Evolutionary conservation across 1,140 invertebrate species (phyloP), one percentile per base, ranked within the genome.

Genomic region (Euura saliciscinereae): DNA sequence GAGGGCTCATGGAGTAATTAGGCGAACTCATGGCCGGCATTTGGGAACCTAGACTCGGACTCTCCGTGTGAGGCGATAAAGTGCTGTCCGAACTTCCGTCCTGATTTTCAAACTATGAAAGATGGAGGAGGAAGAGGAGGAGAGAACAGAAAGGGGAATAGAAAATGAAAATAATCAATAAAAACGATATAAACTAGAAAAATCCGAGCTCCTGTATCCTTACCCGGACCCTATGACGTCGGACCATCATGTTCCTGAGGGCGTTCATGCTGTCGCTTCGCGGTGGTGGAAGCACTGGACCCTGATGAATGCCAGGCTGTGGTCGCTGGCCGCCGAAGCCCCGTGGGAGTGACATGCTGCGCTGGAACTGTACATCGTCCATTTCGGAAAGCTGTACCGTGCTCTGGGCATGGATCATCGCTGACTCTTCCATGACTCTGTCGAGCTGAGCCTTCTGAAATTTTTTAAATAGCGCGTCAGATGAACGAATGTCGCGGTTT

Each of bases 211-310:
- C 6, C n/a, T 59, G 72, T 8, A 7, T 44, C 44, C 78, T 84
- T 74, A 88, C 87, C 78, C 84, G 80, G n/a, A 86, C 78, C 72
- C 83, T 78, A 43, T 85, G 85, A 8, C 85, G 79, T 43, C 83
- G 78, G 0, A 80, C 80, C 70, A 88, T 85, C 71, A 88, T 84
- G 44, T 84, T 88, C 65, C 82, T 80, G 4, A 88, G 75, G 5
- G 84, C 86, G 65, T 84, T 83, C 78, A 88, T 87, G 45, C 87
- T 88, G 77, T 88, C 87, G 71, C 86, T 86, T 7, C 87, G 80
- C 0, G 87, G 87, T 6, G 86, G 84, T n/a, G 87, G 83, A 2
- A 84, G 80, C 44, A 87, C 84, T 0, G 87, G 86, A 7, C 76
- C 74, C 42, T 83, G 80, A 67, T 81, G 78, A 3, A 80, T 69